Conservation (phyloP, 2,888 invertebrate genomes). For the Azorinus chamasolen region DNA sequence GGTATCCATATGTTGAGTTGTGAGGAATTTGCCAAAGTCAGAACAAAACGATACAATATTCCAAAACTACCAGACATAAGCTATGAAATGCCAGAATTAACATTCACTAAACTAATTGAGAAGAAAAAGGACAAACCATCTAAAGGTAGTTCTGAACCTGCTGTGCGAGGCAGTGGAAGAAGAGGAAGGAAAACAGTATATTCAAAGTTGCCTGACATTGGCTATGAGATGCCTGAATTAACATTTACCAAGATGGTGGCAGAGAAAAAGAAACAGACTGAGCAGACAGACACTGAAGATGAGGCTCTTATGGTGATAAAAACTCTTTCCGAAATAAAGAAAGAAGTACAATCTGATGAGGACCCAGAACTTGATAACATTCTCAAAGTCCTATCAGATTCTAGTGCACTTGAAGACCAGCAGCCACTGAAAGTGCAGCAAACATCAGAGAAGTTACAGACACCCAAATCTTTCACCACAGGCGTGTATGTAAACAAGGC, state of each 20-base stretch:
- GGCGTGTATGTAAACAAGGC: too few species aligned
- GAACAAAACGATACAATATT: constrained; percentile 75
- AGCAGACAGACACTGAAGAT: constrained; percentile 6
- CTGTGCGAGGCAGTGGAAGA: neutral
- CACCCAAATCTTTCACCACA: too few species aligned
- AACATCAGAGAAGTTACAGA: too few species aligned
- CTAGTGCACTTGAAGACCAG: too few species aligned
- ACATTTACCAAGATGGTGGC: constrained; percentile 9
- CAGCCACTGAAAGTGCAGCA: too few species aligned
- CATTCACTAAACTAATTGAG: constrained; percentile 40
- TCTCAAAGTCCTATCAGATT: constrained; percentile 28
- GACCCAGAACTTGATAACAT: constrained; percentile 54
- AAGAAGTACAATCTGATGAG: constrained; percentile 38
- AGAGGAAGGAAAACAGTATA: neutral
- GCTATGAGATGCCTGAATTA: constrained; percentile 42
- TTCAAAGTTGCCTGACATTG: constrained; percentile 30
- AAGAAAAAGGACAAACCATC: constrained; percentile 2
- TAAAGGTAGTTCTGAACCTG: neutral
- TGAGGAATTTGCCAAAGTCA: constrained; percentile 83
- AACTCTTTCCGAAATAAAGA: constrained; percentile 50
- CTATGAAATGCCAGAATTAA: constrained; percentile 50
- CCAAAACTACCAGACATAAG: constrained; percentile 37
- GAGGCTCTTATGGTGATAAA: constrained; percentile 42
- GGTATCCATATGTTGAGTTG: constrained; percentile 87
- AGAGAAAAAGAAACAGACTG: neutral